Evolutionary conservation across 2,113 vertebrate species (phyloP).

Genomic region (Neomonachus schauinslandi): DNA sequence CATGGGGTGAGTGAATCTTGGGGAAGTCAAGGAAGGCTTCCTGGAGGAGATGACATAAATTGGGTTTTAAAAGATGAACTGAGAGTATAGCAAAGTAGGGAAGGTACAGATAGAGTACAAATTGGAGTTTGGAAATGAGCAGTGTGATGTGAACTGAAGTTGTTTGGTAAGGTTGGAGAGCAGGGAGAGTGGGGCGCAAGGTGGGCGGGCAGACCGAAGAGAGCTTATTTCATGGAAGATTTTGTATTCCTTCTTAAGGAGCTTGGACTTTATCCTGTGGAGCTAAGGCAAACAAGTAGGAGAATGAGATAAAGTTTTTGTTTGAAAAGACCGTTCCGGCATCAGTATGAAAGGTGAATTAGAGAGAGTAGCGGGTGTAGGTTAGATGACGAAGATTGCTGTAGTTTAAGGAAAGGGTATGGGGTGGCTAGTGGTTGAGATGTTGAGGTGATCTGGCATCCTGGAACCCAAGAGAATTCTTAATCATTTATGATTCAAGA

Average conservation of each 20-base stretch:
- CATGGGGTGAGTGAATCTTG: slow-evolving; percentile 35
- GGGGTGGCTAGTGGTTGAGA: background rate
- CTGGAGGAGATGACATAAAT: slow-evolving; percentile 11
- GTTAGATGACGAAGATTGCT: background rate
- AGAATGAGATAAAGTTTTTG: slow-evolving; percentile 2
- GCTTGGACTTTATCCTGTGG: background rate
- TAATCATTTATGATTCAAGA: background rate
- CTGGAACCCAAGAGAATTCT: background rate
- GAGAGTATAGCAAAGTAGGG: background rate
- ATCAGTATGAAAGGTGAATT: slow-evolving; percentile 34
- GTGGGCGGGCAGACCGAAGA: background rate
- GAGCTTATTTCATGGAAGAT: background rate
- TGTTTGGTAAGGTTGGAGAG: background rate
- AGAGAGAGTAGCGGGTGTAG: background rate
- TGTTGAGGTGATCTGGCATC: background rate
- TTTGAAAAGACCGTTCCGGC: slow-evolving; percentile 34
- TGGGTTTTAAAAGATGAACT: slow-evolving; percentile 26
- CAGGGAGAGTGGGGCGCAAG: background rate
- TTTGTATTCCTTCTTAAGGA: slow-evolving; percentile 20
- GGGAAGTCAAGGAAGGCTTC: slow-evolving; percentile 30
- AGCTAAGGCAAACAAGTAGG: background rate
- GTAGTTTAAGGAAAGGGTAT: background rate
- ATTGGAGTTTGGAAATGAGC: background rate
- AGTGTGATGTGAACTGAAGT: background rate
- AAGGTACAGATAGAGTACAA: background rate